Base-by-base conservation (phyloP, 2,888 invertebrate genomes). In the Cantharis nigra region DNA sequence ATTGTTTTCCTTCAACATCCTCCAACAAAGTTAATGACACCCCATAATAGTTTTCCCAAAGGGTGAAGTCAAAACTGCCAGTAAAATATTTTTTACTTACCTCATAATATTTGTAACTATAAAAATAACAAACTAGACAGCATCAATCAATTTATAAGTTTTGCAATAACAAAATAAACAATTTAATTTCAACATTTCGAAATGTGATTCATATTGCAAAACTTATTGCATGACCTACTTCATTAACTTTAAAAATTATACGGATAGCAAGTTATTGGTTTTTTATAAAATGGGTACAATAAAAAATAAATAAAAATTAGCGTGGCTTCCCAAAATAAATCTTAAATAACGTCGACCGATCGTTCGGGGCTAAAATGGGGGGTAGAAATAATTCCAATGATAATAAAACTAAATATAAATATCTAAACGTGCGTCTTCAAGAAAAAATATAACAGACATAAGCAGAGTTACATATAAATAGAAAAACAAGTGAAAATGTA, bases 11-110 rank as follows among this genome's bases (percentile, higher is more conserved):
- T 67, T 70, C 20, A 62, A 69, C 20, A 75, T 78, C 78, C 75
- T 78, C 78, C 75, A 75, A 78, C 78, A 78, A 78, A 78, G 78
- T 78, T 78, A 78, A 75, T 78, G 78, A 78, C 65, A 71, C 71
- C 71, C 67, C 74, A 69, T 71, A 33, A 69, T 62, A 26, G 14
- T 26, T 14, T 65, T 23, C 65, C n/a, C n/a, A 49, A n/a, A 49
- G 49, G n/a, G 49, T 49, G n/a, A 49, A 49, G 49, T 49, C 49
- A 49, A 49, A 49, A 49, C 49, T 49, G 49, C 49, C 49, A 49
- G n/a, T 49, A 49, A n/a, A 49, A 49, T 49, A 49, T 49, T 49
- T 49, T 49, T 49, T 49, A 49, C 49, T 49, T 49, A 49, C 49
- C 49, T 49, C 49, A 49, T n/a, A 49, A n/a, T 49, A 13, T 49